Evolutionary conservation across 2,888 invertebrate species (phyloP).

Genomic region (Germaria angustata): DNA sequence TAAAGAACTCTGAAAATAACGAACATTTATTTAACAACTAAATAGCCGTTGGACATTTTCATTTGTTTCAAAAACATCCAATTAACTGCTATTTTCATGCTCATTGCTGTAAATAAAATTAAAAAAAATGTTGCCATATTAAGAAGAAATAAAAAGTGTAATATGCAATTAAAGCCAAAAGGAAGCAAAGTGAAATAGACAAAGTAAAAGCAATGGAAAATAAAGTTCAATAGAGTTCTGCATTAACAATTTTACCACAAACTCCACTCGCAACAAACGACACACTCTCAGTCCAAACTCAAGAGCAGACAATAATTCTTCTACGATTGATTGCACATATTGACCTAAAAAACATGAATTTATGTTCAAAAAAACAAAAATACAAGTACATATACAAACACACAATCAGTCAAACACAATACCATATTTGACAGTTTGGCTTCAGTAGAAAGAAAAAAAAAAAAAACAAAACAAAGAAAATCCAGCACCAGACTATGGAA

Average conservation of each 20-base stretch:
- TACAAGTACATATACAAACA: neutral
- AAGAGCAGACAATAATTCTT: conserved; percentile 35
- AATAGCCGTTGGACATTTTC: no score
- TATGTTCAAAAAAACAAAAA: neutral
- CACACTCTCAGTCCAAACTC: neutral
- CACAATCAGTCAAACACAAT: neutral
- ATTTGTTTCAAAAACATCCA: no score
- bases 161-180: conserved; percentile 30
- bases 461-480: neutral
- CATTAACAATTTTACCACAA: conserved; percentile 24
- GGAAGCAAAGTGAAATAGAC: conserved; percentile 20
- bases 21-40: no score
- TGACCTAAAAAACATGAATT: conserved; percentile 58
- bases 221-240: neutral
- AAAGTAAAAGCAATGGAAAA: neutral
- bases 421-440: conserved; percentile 47
- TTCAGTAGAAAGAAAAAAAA: conserved; percentile 33
- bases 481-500: conserved; percentile 18
- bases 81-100: no score
- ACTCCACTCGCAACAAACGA: conserved; percentile 12
- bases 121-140: neutral
- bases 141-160: neutral
- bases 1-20: no score
- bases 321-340: conserved; percentile 59
- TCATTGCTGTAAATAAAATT: neutral